Percentiles rank a stretch among this genome's conserved stretches.
phyloP scores from a whole-genome alignment of 2,797 vertebrate species.

The Lacerta viridis region DNA sequence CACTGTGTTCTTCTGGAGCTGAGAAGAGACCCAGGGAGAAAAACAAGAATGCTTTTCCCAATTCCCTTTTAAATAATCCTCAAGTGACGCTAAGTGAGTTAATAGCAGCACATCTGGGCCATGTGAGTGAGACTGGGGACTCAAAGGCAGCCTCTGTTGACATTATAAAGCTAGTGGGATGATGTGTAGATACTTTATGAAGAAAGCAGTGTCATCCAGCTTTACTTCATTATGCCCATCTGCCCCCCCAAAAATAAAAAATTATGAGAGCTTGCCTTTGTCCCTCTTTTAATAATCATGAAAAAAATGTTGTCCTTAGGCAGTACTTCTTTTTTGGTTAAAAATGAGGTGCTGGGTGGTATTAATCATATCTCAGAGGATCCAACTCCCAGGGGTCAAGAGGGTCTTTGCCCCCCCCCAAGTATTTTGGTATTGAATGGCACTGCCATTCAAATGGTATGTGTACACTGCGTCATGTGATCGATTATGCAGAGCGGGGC shows the following conservation, averaged over 20 bases:
- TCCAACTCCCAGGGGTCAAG: no score
- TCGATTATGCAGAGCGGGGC: no score
- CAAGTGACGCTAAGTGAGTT: background rate
- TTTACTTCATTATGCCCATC: background rate
- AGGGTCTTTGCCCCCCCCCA: no score
- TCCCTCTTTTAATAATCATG: no score
- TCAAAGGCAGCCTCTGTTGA: background rate
- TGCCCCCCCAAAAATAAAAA: background rate
- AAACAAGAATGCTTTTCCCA: slow-evolving; percentile 35
- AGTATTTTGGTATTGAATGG: no score
- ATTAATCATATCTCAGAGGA: no score
- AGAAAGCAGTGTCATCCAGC: background rate
- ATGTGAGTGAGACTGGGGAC: background rate
- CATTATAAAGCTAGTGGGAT: background rate
- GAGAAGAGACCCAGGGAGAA: background rate
- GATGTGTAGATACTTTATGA: background rate
- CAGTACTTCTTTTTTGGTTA: no score
- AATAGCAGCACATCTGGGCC: background rate
- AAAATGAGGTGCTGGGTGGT: no score
- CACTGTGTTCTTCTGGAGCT: slow-evolving; percentile 25
- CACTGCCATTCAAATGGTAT: no score
- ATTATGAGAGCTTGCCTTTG: background rate
- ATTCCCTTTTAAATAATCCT: background rate
- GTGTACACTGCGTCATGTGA: no score
- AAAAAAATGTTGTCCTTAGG: background rate